These are phyloP conservation scores for Microctenopoma stevenorrisi DNA, from an alignment of 2,797 vertebrate species.

Conservation along the genomic window DNA sequence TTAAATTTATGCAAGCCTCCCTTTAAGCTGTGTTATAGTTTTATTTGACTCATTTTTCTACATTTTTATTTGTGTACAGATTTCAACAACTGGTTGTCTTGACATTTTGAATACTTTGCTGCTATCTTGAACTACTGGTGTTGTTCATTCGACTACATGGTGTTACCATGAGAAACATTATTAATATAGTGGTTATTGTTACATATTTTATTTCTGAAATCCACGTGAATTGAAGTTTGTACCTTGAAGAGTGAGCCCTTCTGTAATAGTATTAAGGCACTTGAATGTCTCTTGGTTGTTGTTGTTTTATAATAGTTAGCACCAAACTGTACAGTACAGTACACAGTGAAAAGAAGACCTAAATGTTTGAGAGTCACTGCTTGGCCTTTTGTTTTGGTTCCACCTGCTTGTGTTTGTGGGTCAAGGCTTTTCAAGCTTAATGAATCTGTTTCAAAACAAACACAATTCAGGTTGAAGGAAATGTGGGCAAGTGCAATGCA, in stretches of 20 bases:
- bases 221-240: slow-evolving; percentile 79
- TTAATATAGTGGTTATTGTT: slow-evolving; percentile 78
- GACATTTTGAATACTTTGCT: slow-evolving; percentile 84
- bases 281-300: slow-evolving; percentile 84
- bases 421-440: slow-evolving; percentile 44
- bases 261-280: slow-evolving; percentile 82
- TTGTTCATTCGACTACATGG: slow-evolving; percentile 75
- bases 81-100: slow-evolving; percentile 75
- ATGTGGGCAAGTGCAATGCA: slow-evolving; percentile 86
- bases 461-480: slow-evolving; percentile 73
- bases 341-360: slow-evolving; percentile 78
- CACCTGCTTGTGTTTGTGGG: slow-evolving; percentile 69
- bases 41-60: slow-evolving; percentile 77
- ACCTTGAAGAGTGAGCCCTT: slow-evolving; percentile 78
- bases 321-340: slow-evolving; percentile 85
- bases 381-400: slow-evolving; percentile 70
- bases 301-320: slow-evolving; percentile 82
- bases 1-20: slow-evolving; percentile 86
- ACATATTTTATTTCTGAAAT: slow-evolving; percentile 68
- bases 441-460: slow-evolving; percentile 71
- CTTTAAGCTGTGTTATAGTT: slow-evolving; percentile 83
- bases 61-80: slow-evolving; percentile 84
- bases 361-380: slow-evolving; percentile 77
- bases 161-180: slow-evolving; percentile 72
- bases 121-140: slow-evolving; percentile 83